phyloP scores from a whole-genome alignment of 2,797 vertebrate genomes.

The Takifugu rubripes region DNA sequence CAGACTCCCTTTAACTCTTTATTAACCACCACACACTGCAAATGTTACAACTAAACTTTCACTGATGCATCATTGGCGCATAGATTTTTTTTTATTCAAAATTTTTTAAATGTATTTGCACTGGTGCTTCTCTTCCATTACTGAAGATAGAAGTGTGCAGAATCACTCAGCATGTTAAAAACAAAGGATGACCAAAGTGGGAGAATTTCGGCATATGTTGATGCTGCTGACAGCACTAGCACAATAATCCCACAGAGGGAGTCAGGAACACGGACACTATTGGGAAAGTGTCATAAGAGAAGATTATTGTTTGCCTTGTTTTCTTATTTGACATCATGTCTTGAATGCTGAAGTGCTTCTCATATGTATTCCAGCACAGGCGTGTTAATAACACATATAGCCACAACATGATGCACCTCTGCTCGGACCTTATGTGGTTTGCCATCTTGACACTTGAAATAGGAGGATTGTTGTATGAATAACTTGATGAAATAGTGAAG shows the following conservation, averaged over 20 bases:
- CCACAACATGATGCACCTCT: slow-evolving; percentile 4
- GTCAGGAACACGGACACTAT: neutral
- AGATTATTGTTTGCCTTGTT: neutral
- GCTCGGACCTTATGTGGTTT: neutral
- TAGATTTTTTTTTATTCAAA: no score
- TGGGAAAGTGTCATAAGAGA: neutral
- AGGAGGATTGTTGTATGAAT: neutral
- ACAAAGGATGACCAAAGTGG: neutral
- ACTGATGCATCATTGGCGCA: no score
- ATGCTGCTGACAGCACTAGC: neutral
- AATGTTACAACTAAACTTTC: no score
- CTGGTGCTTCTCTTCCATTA: no score
- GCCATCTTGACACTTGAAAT: neutral
- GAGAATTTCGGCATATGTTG: neutral
- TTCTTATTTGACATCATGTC: neutral
- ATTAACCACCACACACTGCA: no score
- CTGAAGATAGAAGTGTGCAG: no score
- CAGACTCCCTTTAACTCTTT: no score
- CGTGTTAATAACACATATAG: neutral
- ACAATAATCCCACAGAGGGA: neutral
- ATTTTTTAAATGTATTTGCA: no score
- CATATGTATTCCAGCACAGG: slow-evolving; percentile 6
- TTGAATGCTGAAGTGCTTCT: slow-evolving; percentile 6
- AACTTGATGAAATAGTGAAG: no score
- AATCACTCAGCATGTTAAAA: no score